These are phyloP conservation scores for Heterohyrax brucei DNA, from an alignment of 2,797 vertebrate genomes.

Conservation along the genomic window DNA sequence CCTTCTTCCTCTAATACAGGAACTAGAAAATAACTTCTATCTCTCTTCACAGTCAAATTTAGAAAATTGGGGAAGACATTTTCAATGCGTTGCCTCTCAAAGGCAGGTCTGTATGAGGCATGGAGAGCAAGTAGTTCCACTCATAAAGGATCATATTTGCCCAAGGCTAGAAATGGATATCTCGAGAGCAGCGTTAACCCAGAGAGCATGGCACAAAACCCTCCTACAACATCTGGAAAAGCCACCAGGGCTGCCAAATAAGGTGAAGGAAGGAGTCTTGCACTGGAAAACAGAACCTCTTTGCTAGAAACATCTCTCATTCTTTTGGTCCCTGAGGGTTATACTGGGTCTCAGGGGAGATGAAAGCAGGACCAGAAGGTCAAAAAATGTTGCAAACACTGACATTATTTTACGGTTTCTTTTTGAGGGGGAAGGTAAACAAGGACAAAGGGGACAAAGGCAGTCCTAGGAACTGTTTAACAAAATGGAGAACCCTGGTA, in stretches of 20 bases:
- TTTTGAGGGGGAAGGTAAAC: not conserved
- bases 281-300: slow-evolving; percentile 62
- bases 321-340: slow-evolving; percentile 39
- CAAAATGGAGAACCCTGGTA: not conserved
- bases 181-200: not conserved
- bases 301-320: not conserved
- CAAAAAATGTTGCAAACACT: slow-evolving; percentile 44
- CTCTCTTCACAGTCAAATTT: not conserved
- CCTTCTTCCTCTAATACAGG: not conserved
- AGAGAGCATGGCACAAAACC: not conserved
- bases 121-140: not conserved
- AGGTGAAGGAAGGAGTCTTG: slow-evolving; percentile 31
- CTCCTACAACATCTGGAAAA: slow-evolving; percentile 57
- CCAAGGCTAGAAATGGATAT: not conserved
- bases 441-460: not conserved
- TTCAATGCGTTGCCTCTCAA: not conserved
- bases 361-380: slow-evolving; percentile 23
- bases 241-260: slow-evolving; percentile 18
- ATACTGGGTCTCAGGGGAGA: not conserved
- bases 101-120: not conserved
- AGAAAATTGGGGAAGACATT: not conserved
- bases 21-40: not conserved
- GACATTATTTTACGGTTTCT: not conserved
- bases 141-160: not conserved
- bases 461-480: not conserved